These are phyloP conservation scores for Pseudococcus viburni DNA, from an alignment of 2,888 invertebrate species.

Conservation along the genomic window DNA sequence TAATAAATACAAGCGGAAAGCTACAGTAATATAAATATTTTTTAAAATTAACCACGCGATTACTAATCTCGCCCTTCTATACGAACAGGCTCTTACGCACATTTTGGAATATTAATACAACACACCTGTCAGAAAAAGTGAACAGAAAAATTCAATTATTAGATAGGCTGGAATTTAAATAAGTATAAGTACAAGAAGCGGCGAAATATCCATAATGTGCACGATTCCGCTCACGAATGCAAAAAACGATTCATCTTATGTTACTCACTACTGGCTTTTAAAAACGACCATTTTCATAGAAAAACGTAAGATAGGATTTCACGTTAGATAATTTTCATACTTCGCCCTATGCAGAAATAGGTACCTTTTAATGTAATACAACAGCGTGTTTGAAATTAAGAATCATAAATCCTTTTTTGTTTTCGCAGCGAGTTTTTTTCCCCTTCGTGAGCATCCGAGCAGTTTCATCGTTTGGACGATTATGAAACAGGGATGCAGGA, in stretches of 20 bases:
- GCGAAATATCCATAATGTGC: neutral
- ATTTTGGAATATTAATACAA: neutral
- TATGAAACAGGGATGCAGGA: neutral
- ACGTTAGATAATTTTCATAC: conserved; percentile 2
- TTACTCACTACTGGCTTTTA: neutral
- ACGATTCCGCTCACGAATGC: neutral
- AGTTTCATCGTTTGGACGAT: neutral
- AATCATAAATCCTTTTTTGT: conserved; percentile 17
- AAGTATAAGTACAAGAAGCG: neutral
- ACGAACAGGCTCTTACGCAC: neutral
- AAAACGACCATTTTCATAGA: neutral
- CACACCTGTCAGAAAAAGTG: neutral
- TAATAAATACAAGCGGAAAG: neutral
- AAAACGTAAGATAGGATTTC: conserved; percentile 5
- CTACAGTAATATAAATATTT: neutral
- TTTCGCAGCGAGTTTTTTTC: neutral
- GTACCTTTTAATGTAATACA: neutral
- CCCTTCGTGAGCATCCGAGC: neutral
- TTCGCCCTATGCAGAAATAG: neutral
- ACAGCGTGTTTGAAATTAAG: neutral
- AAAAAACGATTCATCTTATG: conserved; percentile 11
- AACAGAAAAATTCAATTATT: neutral
- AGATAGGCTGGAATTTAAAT: neutral
- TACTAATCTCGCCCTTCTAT: neutral
- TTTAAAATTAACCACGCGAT: neutral